A percentile compares a stretch with the other conserved stretches of the same genome.
Evolutionary conservation across 1,140 invertebrate species (phyloP).

Genomic region (Caenorhabditis latens): DNA sequence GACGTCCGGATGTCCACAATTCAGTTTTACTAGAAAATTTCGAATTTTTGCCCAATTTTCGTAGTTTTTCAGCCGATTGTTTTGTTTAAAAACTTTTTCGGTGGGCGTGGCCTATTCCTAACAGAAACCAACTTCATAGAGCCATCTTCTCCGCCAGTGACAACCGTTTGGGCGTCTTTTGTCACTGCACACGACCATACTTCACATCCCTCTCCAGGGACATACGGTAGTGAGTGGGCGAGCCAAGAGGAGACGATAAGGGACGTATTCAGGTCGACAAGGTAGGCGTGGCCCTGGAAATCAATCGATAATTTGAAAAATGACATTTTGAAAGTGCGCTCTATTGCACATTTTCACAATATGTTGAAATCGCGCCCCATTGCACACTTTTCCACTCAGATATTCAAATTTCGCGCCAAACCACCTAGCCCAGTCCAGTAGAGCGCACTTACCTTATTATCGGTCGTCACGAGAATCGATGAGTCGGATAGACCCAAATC

Average conservation of each 20-base stretch:
- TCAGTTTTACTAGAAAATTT: no score
- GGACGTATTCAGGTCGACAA: constrained; percentile 17
- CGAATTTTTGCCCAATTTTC: no score
- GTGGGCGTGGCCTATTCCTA: no score
- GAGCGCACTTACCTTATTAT: not conserved
- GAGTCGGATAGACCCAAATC: constrained; percentile 32
- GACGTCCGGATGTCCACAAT: no score
- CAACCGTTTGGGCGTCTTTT: not conserved
- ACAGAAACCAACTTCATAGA: not conserved
- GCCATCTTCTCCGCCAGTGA: constrained; percentile 28
- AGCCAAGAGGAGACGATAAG: constrained; percentile 31
- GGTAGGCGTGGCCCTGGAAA: constrained; percentile 48
- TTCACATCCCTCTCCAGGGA: constrained; percentile 33
- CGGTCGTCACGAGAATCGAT: not conserved
- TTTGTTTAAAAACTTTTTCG: no score
- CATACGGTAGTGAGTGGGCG: constrained; percentile 25
- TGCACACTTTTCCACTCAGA: no score
- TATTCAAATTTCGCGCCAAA: no score
- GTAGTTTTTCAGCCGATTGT: no score
- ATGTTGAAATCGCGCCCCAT: no score
- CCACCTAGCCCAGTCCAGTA: no score
- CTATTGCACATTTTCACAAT: no score
- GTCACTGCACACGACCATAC: constrained; percentile 19
- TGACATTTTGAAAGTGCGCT: no score
- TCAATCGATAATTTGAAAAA: not conserved